These are phyloP conservation scores for Maccullochella peelii DNA, from an alignment of 2,113 vertebrate genomes.

Conservation along the genomic window DNA sequence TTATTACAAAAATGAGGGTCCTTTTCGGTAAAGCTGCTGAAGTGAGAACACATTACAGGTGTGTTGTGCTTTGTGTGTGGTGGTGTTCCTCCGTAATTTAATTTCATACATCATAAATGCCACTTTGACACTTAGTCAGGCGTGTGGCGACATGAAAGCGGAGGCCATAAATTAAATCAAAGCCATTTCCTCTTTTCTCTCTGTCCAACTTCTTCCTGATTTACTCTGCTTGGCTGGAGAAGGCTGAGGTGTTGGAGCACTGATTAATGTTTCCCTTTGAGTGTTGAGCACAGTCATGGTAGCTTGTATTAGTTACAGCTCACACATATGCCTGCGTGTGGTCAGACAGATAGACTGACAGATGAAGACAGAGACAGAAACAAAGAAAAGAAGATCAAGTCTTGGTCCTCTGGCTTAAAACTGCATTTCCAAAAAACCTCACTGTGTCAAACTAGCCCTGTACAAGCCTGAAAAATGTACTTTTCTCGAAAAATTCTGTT, in stretches of 20 bases:
- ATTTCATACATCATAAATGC: slow-evolving; percentile 87
- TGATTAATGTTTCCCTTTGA: slow-evolving; percentile 78
- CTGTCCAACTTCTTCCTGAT: slow-evolving; percentile 71
- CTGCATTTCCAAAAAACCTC: slow-evolving; percentile 44
- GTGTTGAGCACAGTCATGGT: slow-evolving; percentile 56
- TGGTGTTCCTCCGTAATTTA: slow-evolving; percentile 80
- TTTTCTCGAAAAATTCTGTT: slow-evolving; percentile 55
- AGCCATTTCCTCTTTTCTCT: slow-evolving; percentile 75
- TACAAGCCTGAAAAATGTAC: slow-evolving; percentile 45
- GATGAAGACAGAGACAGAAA: neutral
- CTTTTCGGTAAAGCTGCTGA: slow-evolving; percentile 62
- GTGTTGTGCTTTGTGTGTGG: slow-evolving; percentile 74
- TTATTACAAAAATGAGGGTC: slow-evolving; percentile 52
- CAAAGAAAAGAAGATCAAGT: slow-evolving; percentile 39
- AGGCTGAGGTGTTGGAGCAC: slow-evolving; percentile 59
- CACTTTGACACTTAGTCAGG: slow-evolving; percentile 79
- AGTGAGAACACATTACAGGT: slow-evolving; percentile 68
- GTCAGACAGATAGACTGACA: slow-evolving; percentile 29
- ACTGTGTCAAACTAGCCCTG: slow-evolving; percentile 21
- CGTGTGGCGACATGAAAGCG: slow-evolving; percentile 70
- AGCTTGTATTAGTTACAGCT: slow-evolving; percentile 68
- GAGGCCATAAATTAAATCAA: slow-evolving; percentile 81
- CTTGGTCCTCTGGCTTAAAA: slow-evolving; percentile 43
- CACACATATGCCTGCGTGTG: slow-evolving; percentile 30
- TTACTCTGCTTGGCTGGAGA: slow-evolving; percentile 72